Base-by-base conservation (phyloP, 2,888 invertebrate species). In the Harmothoe impar region DNA sequence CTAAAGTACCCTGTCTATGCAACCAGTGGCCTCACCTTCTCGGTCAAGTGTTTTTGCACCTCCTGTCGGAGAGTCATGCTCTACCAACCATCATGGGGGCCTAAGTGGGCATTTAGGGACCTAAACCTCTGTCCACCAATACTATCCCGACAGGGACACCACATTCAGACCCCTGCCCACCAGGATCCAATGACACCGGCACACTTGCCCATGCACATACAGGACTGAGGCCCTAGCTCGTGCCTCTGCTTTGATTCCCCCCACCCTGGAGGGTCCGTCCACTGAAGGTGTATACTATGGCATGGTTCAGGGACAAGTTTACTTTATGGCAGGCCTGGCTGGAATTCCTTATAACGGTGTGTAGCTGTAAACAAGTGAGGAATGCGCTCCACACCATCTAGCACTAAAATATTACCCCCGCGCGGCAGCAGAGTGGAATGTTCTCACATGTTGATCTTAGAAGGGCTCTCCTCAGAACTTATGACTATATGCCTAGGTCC, bases 11-110 rank as follows among this genome's bases (percentile, higher is more conserved):
- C 43, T 43, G 43, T 10, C 43, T 43, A 3, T 43, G 5, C 43
- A 43, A 43, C 43, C 43, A 43, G 3, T 43, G 3, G 43, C 43
- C 43, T 43, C 43, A 29, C 29, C 72, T 72, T 72, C 72, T 72
- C 72, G 72, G 72, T 72, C 72, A 72, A 72, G 72, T 29, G 72
- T 72, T 72, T 72, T 72, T 72, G 31, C 72, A 72, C 72, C 72
- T 72, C 31, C 29, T 25, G 43, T 43, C 25, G 72, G 15, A 25
- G 72, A 29, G 72, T 29, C 72, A 72, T 25, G 72, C 29, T 72
- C 31, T n/a, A 62, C 62, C 20, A 62, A n/a, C 62, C 62, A 62
- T 62, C n/a, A 72, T 15, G 25, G 72, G 72, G 72, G 31, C 72
- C 62, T 72, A 25, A 23, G 20, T 20, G 62, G n/a, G 62, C 62